Evolutionary conservation across 2,797 vertebrate genomes (phyloP), one percentile per base, ranked within the genome.

Genomic region (Staurois parvus): DNA sequence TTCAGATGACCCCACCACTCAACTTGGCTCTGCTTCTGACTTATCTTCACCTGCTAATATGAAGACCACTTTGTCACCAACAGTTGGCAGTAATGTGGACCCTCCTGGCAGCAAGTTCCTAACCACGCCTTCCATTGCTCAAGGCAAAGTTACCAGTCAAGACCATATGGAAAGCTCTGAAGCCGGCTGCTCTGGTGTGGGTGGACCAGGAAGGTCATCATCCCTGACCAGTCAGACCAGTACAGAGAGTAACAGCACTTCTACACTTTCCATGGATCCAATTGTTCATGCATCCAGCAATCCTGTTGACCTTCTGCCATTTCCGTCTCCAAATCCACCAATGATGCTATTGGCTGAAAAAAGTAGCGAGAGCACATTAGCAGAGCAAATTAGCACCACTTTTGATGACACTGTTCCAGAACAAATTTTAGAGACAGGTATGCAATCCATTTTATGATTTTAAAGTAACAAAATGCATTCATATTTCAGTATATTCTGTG

Each of bases 31-130:
- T 28, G 88, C 87, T 30, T 69, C 56, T 0, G 94, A 95, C 21
- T 91, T 91, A 89, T 89, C 88, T 80, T 90, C 95, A 26, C 91
- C 93, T 67, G 88, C 94, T 3, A 92, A 96, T 84, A 91, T 94
- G 17, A 93, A 95, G 79, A 77, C 95, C 0, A 89, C 91, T n/a
- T 79, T 91, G 28, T 95, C 96, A 84, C 94, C 95, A 64, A 94
- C 97, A 83, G 91, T 94, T 34, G 96, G 95, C 2, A 95, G 94
- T 70, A 98, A 96, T 88, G 96, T 97, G 15, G 96, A 95, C 8
- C 13, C 40, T 1, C 88, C 94, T 85, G 91, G 92, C 81, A 90
- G 91, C 80, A 90, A 96, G 92, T 97, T 95, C 89, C 94, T 96
- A 48, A 90, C 97, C 79, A 96, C 96, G 21, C 94, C 95, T 2